A percentile compares a stretch with the other conserved stretches of the same genome.
Evolutionary conservation across 2,797 vertebrate genomes (phyloP).

Genomic region (Nothura maculosa): DNA sequence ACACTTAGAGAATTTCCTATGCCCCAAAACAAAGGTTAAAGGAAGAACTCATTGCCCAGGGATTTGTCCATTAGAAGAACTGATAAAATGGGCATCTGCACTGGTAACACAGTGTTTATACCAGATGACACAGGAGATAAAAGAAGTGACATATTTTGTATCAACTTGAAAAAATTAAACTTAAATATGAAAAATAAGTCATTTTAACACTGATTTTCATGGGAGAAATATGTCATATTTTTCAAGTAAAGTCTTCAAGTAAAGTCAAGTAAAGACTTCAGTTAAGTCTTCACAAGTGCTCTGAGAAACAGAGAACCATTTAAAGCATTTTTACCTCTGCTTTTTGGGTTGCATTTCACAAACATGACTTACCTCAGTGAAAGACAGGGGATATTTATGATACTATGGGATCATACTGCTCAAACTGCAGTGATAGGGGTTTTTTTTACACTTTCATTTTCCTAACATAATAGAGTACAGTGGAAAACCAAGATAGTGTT

Average conservation of each 20-base stretch:
- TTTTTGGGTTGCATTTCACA: background rate
- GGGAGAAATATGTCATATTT: background rate
- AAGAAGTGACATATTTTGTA: background rate
- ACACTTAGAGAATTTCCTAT: background rate
- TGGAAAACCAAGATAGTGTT: rapidly evolving
- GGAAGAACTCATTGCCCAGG: background rate
- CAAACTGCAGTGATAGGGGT: background rate
- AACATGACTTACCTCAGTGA: background rate
- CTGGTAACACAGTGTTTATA: background rate
- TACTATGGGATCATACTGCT: background rate
- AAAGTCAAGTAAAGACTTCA: no score
- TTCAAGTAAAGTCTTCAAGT: background rate
- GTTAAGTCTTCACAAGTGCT: background rate
- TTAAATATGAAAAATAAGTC: background rate
- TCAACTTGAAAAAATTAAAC: background rate
- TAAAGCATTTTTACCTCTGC: background rate
- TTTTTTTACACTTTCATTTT: background rate
- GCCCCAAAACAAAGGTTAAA: background rate
- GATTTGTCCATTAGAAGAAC: background rate
- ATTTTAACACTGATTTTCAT: background rate
- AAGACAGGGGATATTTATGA: background rate
- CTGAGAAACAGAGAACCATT: background rate
- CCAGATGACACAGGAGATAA: background rate
- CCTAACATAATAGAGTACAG: background rate
- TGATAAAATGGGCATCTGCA: background rate